Evolutionary conservation across 1,140 invertebrate species (phyloP).

Genomic region (Bombus ignitus): DNA sequence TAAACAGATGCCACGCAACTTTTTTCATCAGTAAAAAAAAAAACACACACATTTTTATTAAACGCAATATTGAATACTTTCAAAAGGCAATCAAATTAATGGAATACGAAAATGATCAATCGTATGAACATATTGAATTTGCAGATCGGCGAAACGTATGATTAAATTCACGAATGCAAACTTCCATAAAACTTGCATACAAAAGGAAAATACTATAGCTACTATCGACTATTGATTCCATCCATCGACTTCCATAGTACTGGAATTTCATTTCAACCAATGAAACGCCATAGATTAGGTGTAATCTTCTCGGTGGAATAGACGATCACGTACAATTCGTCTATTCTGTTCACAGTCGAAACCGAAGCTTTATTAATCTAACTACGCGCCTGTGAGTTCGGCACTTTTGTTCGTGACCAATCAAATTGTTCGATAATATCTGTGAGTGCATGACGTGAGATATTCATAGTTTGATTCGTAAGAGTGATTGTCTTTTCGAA

Average conservation of each 20-base stretch:
- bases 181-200: slow-evolving; percentile 13
- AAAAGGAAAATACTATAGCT: slow-evolving; percentile 4
- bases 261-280: slow-evolving; percentile 42
- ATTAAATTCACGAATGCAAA: background rate
- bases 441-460: background rate
- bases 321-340: slow-evolving; percentile 24
- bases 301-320: slow-evolving; percentile 27
- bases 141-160: background rate
- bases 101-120: background rate
- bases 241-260: slow-evolving; percentile 1
- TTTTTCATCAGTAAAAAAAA: background rate
- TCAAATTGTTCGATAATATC: background rate
- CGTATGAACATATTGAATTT: background rate
- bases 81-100: background rate
- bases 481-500: too few relatives aligned
- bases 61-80: background rate
- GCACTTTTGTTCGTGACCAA: background rate
- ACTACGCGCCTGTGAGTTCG: background rate
- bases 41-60: background rate
- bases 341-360: slow-evolving; percentile 28
- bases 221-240: slow-evolving; percentile 38
- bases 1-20: background rate
- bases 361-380: slow-evolving; percentile 46
- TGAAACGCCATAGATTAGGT: slow-evolving; percentile 43
- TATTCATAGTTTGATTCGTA: background rate